Evolutionary conservation across 2,888 invertebrate species (phyloP), one percentile per base, ranked within the genome.

Genomic region (Cantharis rustica): DNA sequence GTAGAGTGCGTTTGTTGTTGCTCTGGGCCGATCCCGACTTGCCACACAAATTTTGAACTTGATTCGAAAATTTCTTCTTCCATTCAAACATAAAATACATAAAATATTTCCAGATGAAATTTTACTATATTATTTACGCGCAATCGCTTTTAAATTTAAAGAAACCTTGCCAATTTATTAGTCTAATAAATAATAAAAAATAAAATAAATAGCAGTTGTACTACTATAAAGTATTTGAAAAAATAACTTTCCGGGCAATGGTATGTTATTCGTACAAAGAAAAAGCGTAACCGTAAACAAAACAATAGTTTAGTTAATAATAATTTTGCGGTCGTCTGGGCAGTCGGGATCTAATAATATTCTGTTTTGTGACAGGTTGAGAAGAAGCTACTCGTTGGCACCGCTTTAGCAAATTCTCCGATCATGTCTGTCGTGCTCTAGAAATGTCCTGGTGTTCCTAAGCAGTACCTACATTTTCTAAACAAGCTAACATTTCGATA

Each of bases 261-360:
- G 17, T 63, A 17, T 17, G 63, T 17, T 17, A 63, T 23, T 23
- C 23, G 9, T 11, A 10, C 10, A 16, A 66, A 17, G 64, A 23
- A 23, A 26, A 66, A n/a, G 23, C 20, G 47, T 31, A 71, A 74
- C 69, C 69, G 71, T 77, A 77, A 77, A 77, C 77, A 77, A 74
- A 78, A 78, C 78, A 78, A 78, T 78, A 64, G 78, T 75, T 66
- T 71, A 70, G 78, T 75, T 78, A 78, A 78, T 75, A 75, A 75
- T 78, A 78, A 78, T 75, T 71, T 69, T 75, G 72, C 68, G 72
- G 78, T 75, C 78, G 78, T 75, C 78, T 78, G 78, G 75, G 78
- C 75, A 73, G 72, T 72, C 74, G 61, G 71, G 73, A 47, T 75
- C 78, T 78, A 78, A 78, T 78, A 78, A 78, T 78, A 78, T 78